Evolutionary conservation across 1,140 invertebrate genomes (phyloP).

Genomic region (Rhizoglyphus robini): DNA sequence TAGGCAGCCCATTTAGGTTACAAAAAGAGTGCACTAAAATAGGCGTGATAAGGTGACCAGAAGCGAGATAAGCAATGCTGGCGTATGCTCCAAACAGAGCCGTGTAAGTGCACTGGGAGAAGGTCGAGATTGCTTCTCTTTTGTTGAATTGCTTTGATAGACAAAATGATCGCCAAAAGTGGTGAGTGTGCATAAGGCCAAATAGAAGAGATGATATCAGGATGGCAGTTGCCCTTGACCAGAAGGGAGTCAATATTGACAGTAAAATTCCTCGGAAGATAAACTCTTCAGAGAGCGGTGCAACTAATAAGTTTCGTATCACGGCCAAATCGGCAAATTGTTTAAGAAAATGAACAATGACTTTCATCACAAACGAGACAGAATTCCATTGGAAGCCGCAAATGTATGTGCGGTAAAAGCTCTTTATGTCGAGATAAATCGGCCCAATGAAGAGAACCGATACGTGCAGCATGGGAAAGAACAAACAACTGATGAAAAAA

Average conservation of each 20-base stretch:
- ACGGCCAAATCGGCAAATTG: not conserved
- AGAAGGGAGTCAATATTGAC: not conserved
- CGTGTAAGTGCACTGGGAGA: slow-evolving; percentile 10
- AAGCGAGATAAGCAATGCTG: not conserved
- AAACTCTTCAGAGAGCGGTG: slow-evolving; percentile 17
- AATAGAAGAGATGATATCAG: slow-evolving; percentile 7
- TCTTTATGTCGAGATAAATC: not conserved
- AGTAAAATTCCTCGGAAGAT: slow-evolving; percentile 3
- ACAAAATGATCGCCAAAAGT: not conserved
- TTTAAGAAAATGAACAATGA: not conserved
- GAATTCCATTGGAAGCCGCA: not conserved
- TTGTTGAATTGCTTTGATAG: not conserved
- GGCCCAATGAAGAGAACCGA: slow-evolving; percentile 10
- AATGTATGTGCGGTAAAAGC: not conserved
- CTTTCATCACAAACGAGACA: not conserved
- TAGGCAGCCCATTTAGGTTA: slow-evolving; percentile 14
- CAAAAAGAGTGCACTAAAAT: slow-evolving; percentile 14
- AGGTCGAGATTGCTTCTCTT: not conserved
- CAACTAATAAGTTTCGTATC: slow-evolving; percentile 9
- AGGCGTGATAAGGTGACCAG: not conserved
- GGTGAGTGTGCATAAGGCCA: slow-evolving; percentile 9
- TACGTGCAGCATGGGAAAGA: not conserved
- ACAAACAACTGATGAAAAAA: not conserved
- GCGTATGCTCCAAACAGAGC: slow-evolving; percentile 12
- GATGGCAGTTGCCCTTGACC: not conserved